Evolutionary conservation across 2,888 invertebrate species (phyloP).

Genomic region (Sicus ferrugineus): DNA sequence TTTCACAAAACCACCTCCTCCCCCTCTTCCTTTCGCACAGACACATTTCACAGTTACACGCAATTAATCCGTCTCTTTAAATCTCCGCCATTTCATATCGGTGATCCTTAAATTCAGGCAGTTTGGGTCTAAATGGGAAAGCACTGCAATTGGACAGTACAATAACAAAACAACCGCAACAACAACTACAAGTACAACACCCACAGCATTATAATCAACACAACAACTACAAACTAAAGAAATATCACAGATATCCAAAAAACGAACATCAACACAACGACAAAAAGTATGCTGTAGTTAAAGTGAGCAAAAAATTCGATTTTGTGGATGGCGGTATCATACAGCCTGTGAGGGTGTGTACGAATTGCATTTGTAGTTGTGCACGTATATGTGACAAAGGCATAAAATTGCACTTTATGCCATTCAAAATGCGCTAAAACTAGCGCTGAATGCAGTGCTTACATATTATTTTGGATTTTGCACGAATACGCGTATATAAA

Average conservation of each 20-base stretch:
- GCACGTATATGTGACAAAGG: not conserved
- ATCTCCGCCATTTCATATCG: slow-evolving; percentile 26
- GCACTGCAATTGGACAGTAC: slow-evolving; percentile 4
- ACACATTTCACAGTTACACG: not conserved
- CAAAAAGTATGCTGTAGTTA: not conserved
- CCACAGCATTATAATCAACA: no score
- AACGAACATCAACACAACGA: no score
- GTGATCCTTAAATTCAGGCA: slow-evolving; percentile 20
- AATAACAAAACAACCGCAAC: not conserved
- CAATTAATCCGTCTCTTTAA: slow-evolving; percentile 29
- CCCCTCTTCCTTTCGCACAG: no score
- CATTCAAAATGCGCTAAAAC: not conserved
- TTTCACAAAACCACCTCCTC: no score
- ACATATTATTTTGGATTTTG: slow-evolving; percentile 13
- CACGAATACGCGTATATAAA: slow-evolving; percentile 10
- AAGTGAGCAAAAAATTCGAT: not conserved
- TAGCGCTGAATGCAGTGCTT: not conserved
- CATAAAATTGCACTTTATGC: slow-evolving; percentile 32
- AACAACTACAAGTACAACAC: not conserved
- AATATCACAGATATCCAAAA: no score
- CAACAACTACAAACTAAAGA: no score
- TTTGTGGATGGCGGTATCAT: not conserved
- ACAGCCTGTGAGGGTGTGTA: not conserved
- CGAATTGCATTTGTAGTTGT: no score
- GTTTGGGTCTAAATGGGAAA: not conserved